These are phyloP conservation scores for Acanthisitta chloris DNA, from an alignment of 2,113 vertebrate species.

Conservation along the genomic window DNA sequence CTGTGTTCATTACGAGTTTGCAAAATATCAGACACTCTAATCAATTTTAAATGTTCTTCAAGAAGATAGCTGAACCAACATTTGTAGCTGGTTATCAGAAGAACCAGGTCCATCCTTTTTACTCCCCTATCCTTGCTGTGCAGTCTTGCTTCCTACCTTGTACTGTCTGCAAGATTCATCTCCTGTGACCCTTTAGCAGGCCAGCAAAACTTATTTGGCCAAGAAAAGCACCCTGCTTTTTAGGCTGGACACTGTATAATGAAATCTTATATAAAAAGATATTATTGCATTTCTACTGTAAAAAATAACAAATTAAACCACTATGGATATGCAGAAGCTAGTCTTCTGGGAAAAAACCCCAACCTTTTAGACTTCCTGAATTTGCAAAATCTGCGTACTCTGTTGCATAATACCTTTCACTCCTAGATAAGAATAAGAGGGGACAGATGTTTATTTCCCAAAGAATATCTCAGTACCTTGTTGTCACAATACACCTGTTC, in stretches of 20 bases:
- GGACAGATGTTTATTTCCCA: slow-evolving; percentile 1
- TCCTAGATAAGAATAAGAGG: not conserved
- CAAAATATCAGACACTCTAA: not conserved
- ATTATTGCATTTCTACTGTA: not conserved
- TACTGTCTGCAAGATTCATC: not conserved
- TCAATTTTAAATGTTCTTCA: not conserved
- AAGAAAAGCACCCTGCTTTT: not conserved
- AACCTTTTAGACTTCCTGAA: not conserved
- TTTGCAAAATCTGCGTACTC: not conserved
- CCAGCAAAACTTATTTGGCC: not conserved
- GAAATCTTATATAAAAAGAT: not conserved
- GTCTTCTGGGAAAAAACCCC: not conserved
- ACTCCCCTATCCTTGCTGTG: accelerated
- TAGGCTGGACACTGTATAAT: not conserved
- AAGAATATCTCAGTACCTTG: not conserved
- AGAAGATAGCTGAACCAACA: not conserved
- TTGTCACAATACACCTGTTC: not conserved
- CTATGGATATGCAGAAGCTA: not conserved
- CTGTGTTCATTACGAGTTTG: not conserved
- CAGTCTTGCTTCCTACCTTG: not conserved
- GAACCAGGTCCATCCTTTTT: not conserved
- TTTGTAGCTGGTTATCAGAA: not conserved
- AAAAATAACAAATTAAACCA: not conserved
- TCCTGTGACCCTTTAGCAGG: not conserved
- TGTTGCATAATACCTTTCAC: not conserved